phyloP scores from a whole-genome alignment of 2,888 invertebrate species.

The Drosophila austrosaltans region DNA sequence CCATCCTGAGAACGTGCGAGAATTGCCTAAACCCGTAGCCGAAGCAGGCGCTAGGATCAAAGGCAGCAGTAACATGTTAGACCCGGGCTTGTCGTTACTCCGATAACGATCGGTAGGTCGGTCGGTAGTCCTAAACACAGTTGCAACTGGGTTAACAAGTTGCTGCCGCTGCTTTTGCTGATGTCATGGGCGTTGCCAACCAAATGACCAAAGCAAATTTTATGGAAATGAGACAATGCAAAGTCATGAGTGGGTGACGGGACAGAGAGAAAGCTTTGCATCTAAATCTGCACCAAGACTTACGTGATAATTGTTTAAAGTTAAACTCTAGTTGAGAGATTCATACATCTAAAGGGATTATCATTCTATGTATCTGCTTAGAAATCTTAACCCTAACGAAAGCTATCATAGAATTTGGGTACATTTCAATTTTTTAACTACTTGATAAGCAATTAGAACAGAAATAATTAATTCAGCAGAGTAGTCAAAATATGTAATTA shows the following conservation, averaged over 20 bases:
- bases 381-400: no score
- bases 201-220: constrained; percentile 25
- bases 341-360: no score
- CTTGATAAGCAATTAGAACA: no score
- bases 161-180: constrained; percentile 60
- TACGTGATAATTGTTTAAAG: not conserved
- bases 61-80: constrained; percentile 59
- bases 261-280: constrained; percentile 23
- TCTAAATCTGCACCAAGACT: not conserved
- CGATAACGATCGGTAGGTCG: constrained; percentile 56
- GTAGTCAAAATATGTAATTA: no score
- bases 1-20: constrained; percentile 36
- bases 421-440: no score
- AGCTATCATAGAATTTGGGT: no score
- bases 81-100: constrained; percentile 21
- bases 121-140: constrained; percentile 58
- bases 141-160: constrained; percentile 73
- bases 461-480: no score
- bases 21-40: constrained; percentile 23
- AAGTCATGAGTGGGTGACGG: constrained; percentile 53
- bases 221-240: constrained; percentile 6
- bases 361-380: no score
- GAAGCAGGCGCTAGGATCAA: constrained; percentile 67
- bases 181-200: constrained; percentile 67
- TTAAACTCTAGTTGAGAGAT: not conserved